phyloP scores from a whole-genome alignment of 2,888 invertebrate genomes.

The Callyntrura guangdongensis region DNA sequence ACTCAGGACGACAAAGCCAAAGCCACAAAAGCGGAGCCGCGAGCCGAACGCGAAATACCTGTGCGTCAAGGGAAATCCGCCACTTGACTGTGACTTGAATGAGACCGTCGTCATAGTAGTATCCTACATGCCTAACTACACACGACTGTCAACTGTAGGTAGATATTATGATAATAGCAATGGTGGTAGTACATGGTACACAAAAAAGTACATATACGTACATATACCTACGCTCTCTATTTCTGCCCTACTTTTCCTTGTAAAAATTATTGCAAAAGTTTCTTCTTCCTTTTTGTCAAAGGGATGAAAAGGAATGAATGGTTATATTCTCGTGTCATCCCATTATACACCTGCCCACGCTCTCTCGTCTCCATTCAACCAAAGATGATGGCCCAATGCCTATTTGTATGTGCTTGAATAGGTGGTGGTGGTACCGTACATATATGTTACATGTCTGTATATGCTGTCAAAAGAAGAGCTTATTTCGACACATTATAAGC shows the following conservation, averaged over 20 bases:
- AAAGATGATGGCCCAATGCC: too few species aligned
- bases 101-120: constrained; percentile 28
- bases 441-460: not conserved
- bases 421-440: too few species aligned
- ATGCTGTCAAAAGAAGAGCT: constrained; percentile 29
- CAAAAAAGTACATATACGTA: not conserved
- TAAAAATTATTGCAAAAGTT: constrained; percentile 52
- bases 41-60: not conserved
- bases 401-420: too few species aligned
- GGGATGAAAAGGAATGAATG: constrained; percentile 38
- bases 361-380: not conserved
- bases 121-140: constrained; percentile 17
- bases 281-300: constrained; percentile 30
- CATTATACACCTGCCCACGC: constrained; percentile 68
- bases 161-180: not conserved
- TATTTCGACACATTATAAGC: not conserved
- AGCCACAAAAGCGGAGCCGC: constrained; percentile 13
- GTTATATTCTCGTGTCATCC: constrained; percentile 45
- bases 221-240: not conserved
- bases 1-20: constrained; percentile 20
- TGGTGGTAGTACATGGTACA: too few species aligned
- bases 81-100: constrained; percentile 26
- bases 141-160: not conserved
- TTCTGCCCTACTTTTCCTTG: constrained; percentile 59
- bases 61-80: not conserved